Conservation (phyloP, 2,113 vertebrate species). For the Myrmecophaga tridactyla region DNA sequence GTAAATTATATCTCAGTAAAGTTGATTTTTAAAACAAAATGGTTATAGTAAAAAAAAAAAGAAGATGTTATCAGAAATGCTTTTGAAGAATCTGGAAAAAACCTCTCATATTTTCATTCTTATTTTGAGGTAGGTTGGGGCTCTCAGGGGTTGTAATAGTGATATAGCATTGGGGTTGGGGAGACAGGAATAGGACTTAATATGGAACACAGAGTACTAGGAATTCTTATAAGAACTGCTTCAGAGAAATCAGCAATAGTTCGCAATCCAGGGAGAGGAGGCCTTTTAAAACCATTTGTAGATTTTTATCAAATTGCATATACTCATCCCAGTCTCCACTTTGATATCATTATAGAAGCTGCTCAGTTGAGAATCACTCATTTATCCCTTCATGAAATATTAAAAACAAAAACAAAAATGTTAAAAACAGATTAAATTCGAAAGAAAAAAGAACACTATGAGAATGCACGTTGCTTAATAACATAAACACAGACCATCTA, state of each 20-base stretch:
- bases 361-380: background rate
- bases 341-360: background rate
- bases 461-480: background rate
- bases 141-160: no score
- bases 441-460: background rate
- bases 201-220: background rate
- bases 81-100: background rate
- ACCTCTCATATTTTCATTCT: background rate
- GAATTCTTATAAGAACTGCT: background rate
- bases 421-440: background rate
- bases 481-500: background rate
- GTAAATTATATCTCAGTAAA: background rate
- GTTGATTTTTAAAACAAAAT: slow-evolving; percentile 2
- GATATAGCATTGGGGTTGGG: background rate
- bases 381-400: background rate
- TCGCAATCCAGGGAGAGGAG: background rate
- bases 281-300: background rate
- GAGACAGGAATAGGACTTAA: background rate
- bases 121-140: background rate
- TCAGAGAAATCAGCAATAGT: background rate
- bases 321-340: background rate
- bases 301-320: background rate
- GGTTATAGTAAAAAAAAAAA: background rate
- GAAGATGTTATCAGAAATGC: background rate
- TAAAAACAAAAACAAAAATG: no score